phyloP scores from a whole-genome alignment of 2,113 vertebrate genomes.

The Phalacrocorax brasilianus region DNA sequence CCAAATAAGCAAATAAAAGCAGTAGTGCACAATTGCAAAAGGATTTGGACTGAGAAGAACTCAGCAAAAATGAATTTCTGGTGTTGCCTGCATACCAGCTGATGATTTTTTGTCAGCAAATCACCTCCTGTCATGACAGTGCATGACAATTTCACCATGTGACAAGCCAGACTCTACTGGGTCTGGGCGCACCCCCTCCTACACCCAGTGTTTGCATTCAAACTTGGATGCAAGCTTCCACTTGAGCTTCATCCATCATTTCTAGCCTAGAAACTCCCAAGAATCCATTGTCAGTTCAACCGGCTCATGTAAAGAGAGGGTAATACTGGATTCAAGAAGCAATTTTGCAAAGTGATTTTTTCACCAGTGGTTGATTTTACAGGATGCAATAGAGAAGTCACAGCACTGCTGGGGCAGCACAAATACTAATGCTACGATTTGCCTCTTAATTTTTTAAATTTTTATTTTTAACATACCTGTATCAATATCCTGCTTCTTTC shows the following conservation, averaged over 20 bases:
- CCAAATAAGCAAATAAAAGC: background rate
- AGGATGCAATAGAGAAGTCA: background rate
- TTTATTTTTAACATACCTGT: background rate
- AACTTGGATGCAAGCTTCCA: background rate
- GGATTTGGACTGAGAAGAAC: background rate
- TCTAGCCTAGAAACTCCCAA: background rate
- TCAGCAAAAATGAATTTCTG: background rate
- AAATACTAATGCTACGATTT: background rate
- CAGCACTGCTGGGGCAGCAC: background rate
- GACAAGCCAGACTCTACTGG: background rate
- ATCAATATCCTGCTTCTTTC: background rate
- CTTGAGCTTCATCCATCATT: background rate
- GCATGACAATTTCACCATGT: background rate
- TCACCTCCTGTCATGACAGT: background rate
- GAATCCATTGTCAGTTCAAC: background rate
- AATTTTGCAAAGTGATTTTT: background rate
- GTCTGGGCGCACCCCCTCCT: background rate
- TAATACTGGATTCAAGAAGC: background rate
- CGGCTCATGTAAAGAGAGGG: background rate
- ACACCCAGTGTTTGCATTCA: background rate
- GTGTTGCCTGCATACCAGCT: background rate
- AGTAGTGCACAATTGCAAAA: background rate
- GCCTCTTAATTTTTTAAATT: background rate
- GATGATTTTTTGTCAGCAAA: background rate
- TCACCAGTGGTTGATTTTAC: background rate